Evolutionary conservation across 2,888 invertebrate genomes (phyloP), one percentile per base, ranked within the genome.

Genomic region (Selenia dentaria): DNA sequence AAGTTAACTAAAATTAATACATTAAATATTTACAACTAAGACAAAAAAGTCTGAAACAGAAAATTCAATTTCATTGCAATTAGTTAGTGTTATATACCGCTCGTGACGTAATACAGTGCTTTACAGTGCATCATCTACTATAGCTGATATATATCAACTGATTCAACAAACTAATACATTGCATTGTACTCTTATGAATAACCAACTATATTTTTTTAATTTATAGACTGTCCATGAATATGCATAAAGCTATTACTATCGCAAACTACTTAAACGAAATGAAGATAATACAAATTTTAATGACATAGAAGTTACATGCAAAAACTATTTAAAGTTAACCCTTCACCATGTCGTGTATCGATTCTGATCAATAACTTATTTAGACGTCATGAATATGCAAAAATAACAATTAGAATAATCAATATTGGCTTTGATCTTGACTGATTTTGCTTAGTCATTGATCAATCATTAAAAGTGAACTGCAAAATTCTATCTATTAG

Each of bases 381-480:
- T 66, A 16, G 61, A 54, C 51, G 57, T 63, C 74, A 87, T 88
- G 89, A 89, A 89, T 89, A 89, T 89, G 79, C 86, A 87, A 79
- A 83, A 81, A 70, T 74, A 70, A 85, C 84, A 86, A 87, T 83
- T 76, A 83, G 47, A 54, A 62, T 67, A 71, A 83, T 83, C 79
- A 80, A 86, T 86, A 79, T 79, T 71, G 65, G 70, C 62, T 74
- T 74, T 73, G 70, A 76, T 79, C 69, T 78, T 62, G 51, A 71
- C 12, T 53, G 3, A 51, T 74, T 64, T 58, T 51, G 79, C 57
- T 46, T 56, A 78, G 73, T 89, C 88, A 88, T 71, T 47, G 28
- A 12, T 24, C 36, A 18, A 58, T 70, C 75, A 77, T 85, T 77
- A 79, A 51, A 51, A 45, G 55, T 1, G 29, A 37, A 34, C 22